phyloP scores from a whole-genome alignment of 2,888 invertebrate species.

The Aphelenchoides bicaudatus region DNA sequence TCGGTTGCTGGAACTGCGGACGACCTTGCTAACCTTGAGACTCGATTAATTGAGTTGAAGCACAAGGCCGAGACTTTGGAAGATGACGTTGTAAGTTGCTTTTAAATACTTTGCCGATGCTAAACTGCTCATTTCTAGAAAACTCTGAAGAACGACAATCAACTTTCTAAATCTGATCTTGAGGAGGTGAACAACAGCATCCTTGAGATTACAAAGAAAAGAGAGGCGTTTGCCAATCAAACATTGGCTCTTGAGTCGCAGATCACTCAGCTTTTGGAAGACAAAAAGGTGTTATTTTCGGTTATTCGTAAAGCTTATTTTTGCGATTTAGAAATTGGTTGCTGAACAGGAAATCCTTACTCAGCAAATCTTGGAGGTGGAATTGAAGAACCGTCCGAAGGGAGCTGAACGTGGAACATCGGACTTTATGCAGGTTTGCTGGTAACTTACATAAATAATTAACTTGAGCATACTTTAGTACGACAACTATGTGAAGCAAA shows the following conservation, averaged over 20 bases:
- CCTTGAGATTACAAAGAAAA: neutral
- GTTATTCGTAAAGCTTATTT: neutral
- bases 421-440: constrained; percentile 2
- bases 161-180: neutral
- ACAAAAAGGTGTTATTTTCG: neutral
- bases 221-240: neutral
- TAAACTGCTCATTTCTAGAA: neutral
- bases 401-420: constrained; percentile 5
- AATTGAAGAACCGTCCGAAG: constrained; percentile 2
- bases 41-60: neutral
- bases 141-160: constrained; percentile 1
- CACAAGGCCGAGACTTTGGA: neutral
- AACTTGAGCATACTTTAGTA: neutral
- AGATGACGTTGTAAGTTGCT: neutral
- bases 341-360: neutral
- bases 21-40: neutral
- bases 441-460: no score
- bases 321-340: neutral
- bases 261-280: neutral
- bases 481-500: constrained; percentile 10
- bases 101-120: neutral
- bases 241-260: neutral
- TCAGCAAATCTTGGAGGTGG: neutral
- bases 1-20: neutral
- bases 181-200: neutral